A percentile compares a stretch with the other conserved stretches of the same genome.
These are phyloP conservation scores for Atethmia centrago DNA, from an alignment of 2,888 invertebrate species.

Conservation along the genomic window DNA sequence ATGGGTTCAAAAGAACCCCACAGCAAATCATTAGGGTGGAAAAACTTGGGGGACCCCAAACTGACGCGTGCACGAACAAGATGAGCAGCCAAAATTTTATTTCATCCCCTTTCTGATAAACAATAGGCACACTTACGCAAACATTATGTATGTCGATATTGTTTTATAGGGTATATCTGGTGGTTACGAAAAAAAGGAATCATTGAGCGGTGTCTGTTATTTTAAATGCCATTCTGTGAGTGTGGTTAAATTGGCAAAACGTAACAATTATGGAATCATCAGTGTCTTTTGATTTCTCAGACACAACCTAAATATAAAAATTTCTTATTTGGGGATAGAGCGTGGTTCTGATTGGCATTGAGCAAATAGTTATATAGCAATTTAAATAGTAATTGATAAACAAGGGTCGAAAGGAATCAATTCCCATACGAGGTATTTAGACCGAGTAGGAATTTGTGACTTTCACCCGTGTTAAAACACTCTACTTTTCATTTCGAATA, in stretches of 20 bases:
- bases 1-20: constrained; percentile 80
- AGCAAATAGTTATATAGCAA: not conserved
- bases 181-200: constrained; percentile 32
- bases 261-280: constrained; percentile 2
- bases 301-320: not conserved
- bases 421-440: too few species aligned
- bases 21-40: constrained; percentile 81
- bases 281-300: not conserved
- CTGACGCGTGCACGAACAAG: constrained; percentile 73
- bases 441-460: too few species aligned
- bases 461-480: too few species aligned
- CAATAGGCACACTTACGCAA: constrained; percentile 73
- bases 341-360: not conserved
- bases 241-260: not conserved
- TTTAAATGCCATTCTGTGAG: constrained; percentile 8
- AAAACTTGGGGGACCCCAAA: constrained; percentile 75
- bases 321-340: not conserved
- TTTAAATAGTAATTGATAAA: too few species aligned
- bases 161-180: constrained; percentile 56
- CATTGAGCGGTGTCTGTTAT: constrained; percentile 14
- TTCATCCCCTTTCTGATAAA: constrained; percentile 75
- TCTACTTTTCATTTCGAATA: too few species aligned
- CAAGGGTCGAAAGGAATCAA: too few species aligned
- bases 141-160: constrained; percentile 65
- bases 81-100: constrained; percentile 81